Conservation (phyloP, 2,797 vertebrate species). For the Xenopus petersii region DNA sequence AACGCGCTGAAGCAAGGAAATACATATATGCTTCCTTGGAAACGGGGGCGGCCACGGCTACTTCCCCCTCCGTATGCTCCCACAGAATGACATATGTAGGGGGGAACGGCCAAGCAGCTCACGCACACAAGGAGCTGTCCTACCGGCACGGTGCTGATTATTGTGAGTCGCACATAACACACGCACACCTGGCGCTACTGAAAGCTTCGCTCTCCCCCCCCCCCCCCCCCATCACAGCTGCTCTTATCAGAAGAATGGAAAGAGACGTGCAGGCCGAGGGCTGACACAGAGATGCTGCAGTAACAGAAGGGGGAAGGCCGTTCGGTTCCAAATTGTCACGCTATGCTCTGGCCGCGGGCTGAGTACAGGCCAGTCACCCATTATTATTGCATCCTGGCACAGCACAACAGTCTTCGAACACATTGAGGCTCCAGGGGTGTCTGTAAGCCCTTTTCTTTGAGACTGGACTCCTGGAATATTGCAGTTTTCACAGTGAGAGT, state of each 20-base stretch:
- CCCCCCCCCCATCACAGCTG: background rate
- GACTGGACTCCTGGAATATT: too few species aligned
- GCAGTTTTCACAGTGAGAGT: too few species aligned
- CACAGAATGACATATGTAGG: too few species aligned
- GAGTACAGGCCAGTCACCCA: background rate
- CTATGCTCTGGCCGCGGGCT: constrained; percentile 22
- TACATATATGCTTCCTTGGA: too few species aligned
- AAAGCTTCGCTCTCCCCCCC: background rate
- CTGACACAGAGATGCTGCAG: background rate
- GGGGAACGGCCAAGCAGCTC: too few species aligned
- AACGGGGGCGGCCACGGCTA: too few species aligned
- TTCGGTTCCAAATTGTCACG: background rate
- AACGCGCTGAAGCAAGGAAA: too few species aligned
- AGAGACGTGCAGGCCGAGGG: background rate
- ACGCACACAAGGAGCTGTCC: background rate
- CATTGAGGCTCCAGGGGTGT: too few species aligned
- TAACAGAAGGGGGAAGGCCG: constrained; percentile 2
- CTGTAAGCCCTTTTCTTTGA: too few species aligned
- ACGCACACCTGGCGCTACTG: background rate
- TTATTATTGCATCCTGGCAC: background rate
- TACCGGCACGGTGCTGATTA: background rate
- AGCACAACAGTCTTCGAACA: too few species aligned
- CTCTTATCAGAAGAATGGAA: background rate
- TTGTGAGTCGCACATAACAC: background rate
- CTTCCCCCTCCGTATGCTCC: too few species aligned